Conservation (phyloP, 1,140 invertebrate genomes). For the Maconellicoccus hirsutus region DNA sequence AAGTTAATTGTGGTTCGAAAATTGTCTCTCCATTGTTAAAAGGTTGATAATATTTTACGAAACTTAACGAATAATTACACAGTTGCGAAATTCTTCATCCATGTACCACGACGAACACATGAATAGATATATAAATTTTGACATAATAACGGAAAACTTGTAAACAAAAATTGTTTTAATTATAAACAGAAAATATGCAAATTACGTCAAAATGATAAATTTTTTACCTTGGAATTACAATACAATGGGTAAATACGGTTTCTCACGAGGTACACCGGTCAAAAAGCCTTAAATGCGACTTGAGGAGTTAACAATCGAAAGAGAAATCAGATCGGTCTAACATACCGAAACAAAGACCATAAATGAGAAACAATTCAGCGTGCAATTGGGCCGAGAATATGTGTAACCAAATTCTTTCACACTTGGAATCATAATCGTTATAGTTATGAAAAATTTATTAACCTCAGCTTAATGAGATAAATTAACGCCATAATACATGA, state of each 20-base stretch:
- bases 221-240: background rate
- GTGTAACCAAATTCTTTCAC: constrained; percentile 6
- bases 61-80: background rate
- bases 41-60: background rate
- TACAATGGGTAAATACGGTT: background rate
- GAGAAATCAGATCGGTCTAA: constrained; percentile 8
- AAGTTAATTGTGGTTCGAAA: background rate
- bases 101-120: background rate
- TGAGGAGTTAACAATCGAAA: constrained; percentile 9
- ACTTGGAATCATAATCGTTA: background rate
- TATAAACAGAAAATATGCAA: background rate
- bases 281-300: too few relatives aligned
- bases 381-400: constrained; percentile 2
- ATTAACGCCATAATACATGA: background rate
- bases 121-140: background rate
- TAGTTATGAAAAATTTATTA: constrained; percentile 6
- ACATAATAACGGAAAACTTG: constrained; percentile 4
- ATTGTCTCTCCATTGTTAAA: background rate
- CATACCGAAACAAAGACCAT: background rate
- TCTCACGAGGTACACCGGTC: background rate
- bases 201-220: background rate
- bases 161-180: background rate
- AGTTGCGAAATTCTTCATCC: background rate
- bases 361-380: constrained; percentile 4
- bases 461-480: constrained; percentile 1